These are phyloP conservation scores for Clarias magur DNA, from an alignment of 2,113 vertebrate genomes.

Conservation along the genomic window DNA sequence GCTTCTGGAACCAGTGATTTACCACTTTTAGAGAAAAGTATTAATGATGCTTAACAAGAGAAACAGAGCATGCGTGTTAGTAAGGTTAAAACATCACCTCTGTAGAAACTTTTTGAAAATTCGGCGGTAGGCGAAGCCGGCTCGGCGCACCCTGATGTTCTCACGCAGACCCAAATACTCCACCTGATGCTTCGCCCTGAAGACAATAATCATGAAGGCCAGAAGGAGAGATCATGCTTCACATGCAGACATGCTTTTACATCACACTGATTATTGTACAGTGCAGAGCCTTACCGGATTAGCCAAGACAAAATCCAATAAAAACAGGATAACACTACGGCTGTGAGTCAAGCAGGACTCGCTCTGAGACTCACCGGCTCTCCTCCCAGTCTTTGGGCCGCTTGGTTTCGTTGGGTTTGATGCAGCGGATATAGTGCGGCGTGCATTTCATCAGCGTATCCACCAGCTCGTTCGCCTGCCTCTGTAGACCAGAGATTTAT, in stretches of 20 bases:
- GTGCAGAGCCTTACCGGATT: background rate
- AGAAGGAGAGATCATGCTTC: background rate
- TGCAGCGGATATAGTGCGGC: slow-evolving; percentile 96
- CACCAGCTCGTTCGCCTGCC: slow-evolving; percentile 95
- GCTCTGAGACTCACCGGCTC: slow-evolving; percentile 78
- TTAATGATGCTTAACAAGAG: background rate
- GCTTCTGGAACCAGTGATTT: background rate
- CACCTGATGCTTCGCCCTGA: slow-evolving; percentile 89
- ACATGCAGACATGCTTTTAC: background rate
- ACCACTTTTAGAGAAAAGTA: background rate
- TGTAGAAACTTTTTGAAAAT: slow-evolving; percentile 90
- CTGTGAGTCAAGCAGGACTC: background rate
- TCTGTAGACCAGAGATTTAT: slow-evolving; percentile 70
- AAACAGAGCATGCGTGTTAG: background rate
- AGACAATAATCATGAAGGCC: background rate
- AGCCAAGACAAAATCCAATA: background rate
- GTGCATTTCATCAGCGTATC: slow-evolving; percentile 94
- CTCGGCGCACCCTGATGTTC: slow-evolving; percentile 90
- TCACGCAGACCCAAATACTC: slow-evolving; percentile 93
- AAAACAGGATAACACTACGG: background rate
- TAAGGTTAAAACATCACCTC: slow-evolving; percentile 72
- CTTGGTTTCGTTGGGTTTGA: slow-evolving; percentile 98
- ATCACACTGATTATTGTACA: background rate
- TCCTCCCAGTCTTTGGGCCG: slow-evolving; percentile 94
- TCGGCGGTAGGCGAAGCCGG: slow-evolving; percentile 90